Evolutionary conservation across 2,797 vertebrate species (phyloP), one percentile per base, ranked within the genome.

Genomic region (Protonibea diacanthus): DNA sequence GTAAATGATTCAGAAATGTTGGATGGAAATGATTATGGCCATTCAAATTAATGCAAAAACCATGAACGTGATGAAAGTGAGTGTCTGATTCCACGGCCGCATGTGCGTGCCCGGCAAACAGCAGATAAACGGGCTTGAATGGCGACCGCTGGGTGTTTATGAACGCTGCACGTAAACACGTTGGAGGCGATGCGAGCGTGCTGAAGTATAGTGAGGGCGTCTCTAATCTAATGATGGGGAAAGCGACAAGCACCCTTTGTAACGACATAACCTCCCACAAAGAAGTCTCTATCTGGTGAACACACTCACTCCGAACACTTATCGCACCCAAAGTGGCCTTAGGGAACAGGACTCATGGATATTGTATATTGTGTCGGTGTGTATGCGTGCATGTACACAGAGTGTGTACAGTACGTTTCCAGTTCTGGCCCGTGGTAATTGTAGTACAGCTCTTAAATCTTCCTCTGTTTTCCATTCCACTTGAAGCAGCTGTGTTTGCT

Each of bases 141-240:
- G 29, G 44, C 44, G 18, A 45, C 38, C 60, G 44, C 11, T 40
- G 53, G 45, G 33, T 8, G 42, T 67, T 67, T 27, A 33, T 56
- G 25, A 49, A 76, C 71, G 65, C 64, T 55, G 27, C 27, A 27
- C 48, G 64, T 73, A 51, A 74, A 72, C 64, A 53, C 23, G 6
- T 27, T 23, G 2, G 25, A 49, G 29, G 42, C 14, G 1, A 75
- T 52, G 13, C n/a, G 55, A 23, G 74, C 5, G 6, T 7, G 21
- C 55, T 5, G 51, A 23, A 66, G 33, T 14, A 27, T 12, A 47
- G 15, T 17, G 59, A 52, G 56, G 13, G 10, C 15, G 40, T 58
- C 48, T 71, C 65, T 74, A 62, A 79, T 59, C 63, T 73, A 44
- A 71, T 57, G 62, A 40, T 12, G 20, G 53, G 57, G 23, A 55